Evolutionary conservation across 2,113 vertebrate genomes (phyloP).

Genomic region (Psettodes erumei): DNA sequence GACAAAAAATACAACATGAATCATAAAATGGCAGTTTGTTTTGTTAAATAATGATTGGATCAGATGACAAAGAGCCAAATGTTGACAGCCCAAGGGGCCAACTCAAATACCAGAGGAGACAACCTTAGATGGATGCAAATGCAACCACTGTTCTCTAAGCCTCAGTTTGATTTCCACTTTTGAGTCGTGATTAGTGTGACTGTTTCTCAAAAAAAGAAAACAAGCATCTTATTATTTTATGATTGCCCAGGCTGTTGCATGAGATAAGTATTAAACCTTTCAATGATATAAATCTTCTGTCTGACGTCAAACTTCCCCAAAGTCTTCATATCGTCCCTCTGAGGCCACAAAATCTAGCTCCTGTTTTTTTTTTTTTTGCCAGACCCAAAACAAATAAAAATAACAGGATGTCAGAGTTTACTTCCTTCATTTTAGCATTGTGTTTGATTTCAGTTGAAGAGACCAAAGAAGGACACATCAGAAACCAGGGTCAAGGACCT

Average conservation of each 20-base stretch:
- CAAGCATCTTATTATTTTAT: too few species aligned
- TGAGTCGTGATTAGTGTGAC: neutral
- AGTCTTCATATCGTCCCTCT: neutral
- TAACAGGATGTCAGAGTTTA: constrained; percentile 75
- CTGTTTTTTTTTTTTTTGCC: constrained; percentile 27
- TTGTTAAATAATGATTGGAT: constrained; percentile 3
- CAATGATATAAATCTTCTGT: too few species aligned
- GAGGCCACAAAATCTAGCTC: constrained; percentile 13
- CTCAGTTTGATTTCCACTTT: neutral
- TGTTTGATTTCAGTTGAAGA: constrained; percentile 45
- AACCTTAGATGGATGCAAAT: neutral
- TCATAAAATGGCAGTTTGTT: neutral
- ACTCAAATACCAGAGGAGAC: constrained; percentile 31
- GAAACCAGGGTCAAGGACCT: neutral
- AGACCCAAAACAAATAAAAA: constrained; percentile 52
- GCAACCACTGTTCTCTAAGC: neutral
- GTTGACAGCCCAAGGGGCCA: neutral
- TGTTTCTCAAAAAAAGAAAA: neutral
- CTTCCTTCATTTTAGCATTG: constrained; percentile 74
- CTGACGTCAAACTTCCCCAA: neutral
- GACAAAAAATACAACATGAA: neutral
- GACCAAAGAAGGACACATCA: constrained; percentile 8
- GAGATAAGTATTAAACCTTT: neutral
- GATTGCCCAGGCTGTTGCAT: too few species aligned
- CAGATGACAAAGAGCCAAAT: constrained; percentile 14